Base-by-base conservation (phyloP, 2,888 invertebrate genomes). In the Sarcophaga rosellei region DNA sequence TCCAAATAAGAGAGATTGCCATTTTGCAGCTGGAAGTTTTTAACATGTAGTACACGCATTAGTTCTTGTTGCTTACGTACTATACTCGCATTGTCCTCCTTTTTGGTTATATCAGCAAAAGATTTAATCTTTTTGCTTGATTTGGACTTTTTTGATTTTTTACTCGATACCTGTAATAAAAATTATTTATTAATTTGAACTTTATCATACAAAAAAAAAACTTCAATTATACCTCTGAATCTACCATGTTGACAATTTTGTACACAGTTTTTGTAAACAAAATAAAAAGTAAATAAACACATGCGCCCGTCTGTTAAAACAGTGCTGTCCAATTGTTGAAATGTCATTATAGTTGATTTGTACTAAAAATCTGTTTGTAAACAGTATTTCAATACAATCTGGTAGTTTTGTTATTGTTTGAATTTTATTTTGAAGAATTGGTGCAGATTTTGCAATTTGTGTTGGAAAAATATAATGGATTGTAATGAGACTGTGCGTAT, bases 1-100 rank as follows among this genome's bases (percentile, higher is more conserved):
- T 92, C 91, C 75, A 92, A 69, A 72, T 91, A 92, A 3, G 92
- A 90, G 0, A 92, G 86, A 23, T 88, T 89, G 0, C 89, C 89
- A 69, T 90, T 89, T 0, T 90, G 25, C 2, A 91, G 65, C 6
- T 92, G 89, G 21, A 88, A 89, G n/a, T 89, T 89, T 45, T 91
- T 91, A 0, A 92, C 78, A 15, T 89, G 87, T 1, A 91, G 69
- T 45, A 91, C 91, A 74, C 92, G 89, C 72, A 84, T 74, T 0
- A 91, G 85, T 84, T 92, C 91, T 12, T 89, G 90, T 62, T 90
- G 90, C 47, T 91, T 91, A 21, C 89, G 87, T n/a, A 85, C 70
- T 4, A 88, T 45, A 4, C 81, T 79, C 25, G 77, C 69, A 5
- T 53, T 69, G 44, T 88, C 85, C 21, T 84, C 80, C 25, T 68